Conservation (phyloP, 2,113 vertebrate species). For the Siphamia tubifer region DNA sequence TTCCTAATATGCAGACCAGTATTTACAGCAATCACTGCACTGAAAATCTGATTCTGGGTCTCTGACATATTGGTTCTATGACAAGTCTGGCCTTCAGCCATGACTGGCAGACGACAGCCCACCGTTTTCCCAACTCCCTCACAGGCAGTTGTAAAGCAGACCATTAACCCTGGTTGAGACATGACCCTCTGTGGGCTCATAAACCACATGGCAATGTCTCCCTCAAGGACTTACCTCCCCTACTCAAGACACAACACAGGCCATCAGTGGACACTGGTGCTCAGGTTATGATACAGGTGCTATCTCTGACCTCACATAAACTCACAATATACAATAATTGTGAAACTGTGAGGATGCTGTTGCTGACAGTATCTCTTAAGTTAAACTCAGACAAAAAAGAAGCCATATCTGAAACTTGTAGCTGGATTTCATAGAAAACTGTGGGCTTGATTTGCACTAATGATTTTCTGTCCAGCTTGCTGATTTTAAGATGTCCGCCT, state of each 20-base stretch:
- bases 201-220: conserved; percentile 50
- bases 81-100: conserved; percentile 31
- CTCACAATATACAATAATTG: not conserved
- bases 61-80: not conserved
- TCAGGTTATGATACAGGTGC: conserved; percentile 14
- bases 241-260: not conserved
- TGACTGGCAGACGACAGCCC: conserved; percentile 4
- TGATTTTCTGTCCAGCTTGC: conserved; percentile 43
- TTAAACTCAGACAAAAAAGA: not conserved
- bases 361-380: not conserved
- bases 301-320: not conserved
- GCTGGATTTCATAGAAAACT: conserved; percentile 14
- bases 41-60: not conserved
- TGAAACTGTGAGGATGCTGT: not conserved
- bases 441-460: conserved; percentile 26
- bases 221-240: conserved; percentile 21
- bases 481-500: conserved; percentile 45
- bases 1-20: not conserved
- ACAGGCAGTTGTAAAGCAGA: conserved; percentile 53
- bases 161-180: conserved; percentile 65
- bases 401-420: not conserved
- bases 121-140: conserved; percentile 40
- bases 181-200: conserved; percentile 43
- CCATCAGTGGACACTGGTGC: not conserved
- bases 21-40: not conserved